Evolutionary conservation across 1,140 invertebrate genomes (phyloP).

Genomic region (Anadara kagoshimensis): DNA sequence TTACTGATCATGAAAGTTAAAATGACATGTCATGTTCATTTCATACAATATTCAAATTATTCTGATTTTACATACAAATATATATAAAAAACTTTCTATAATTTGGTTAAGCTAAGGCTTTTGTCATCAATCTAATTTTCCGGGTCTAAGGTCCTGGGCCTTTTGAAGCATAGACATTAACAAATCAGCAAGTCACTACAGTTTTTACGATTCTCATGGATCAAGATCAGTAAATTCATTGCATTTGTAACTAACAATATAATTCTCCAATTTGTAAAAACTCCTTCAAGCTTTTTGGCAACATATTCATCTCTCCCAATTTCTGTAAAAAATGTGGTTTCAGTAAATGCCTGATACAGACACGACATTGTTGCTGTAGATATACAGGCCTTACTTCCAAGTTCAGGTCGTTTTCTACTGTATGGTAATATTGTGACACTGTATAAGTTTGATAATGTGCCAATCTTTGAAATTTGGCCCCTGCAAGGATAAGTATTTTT

Average conservation of each 20-base stretch:
- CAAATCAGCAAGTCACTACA: no score
- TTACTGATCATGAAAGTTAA: no score
- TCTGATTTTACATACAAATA: no score
- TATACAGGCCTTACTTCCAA: slow-evolving; percentile 51
- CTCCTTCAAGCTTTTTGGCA: slow-evolving; percentile 41
- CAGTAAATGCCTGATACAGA: slow-evolving; percentile 46
- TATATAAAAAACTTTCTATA: no score
- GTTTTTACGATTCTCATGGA: no score
- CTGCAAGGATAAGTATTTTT: slow-evolving; percentile 52
- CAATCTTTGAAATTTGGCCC: slow-evolving; percentile 46
- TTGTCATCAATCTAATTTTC: no score
- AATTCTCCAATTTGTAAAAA: slow-evolving; percentile 46
- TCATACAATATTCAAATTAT: no score
- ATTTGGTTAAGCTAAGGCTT: no score
- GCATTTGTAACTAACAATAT: slow-evolving; percentile 7
- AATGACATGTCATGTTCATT: no score
- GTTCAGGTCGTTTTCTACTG: slow-evolving; percentile 44
- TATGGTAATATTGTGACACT: slow-evolving; percentile 46
- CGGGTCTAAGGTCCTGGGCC: no score
- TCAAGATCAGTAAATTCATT: no score
- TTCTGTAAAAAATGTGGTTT: slow-evolving; percentile 51
- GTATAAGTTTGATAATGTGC: slow-evolving; percentile 47
- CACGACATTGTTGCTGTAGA: slow-evolving; percentile 52
- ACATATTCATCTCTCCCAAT: slow-evolving; percentile 35
- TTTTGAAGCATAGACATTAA: no score